These are phyloP conservation scores for Illadopsis cleaveri DNA, from an alignment of 2,113 vertebrate species.

Conservation along the genomic window DNA sequence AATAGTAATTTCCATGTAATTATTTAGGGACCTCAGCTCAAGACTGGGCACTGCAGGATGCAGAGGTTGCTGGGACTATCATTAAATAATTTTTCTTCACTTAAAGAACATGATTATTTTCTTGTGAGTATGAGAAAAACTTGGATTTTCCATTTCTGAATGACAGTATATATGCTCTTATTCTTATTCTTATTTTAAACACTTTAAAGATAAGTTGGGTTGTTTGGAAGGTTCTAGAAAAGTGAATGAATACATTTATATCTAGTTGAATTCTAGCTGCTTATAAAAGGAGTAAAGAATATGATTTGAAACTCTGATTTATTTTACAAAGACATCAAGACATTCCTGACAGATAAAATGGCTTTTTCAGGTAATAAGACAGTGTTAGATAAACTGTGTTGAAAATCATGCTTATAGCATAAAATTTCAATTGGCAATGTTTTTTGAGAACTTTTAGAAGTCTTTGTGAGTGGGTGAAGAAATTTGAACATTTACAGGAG, in stretches of 20 bases:
- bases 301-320: background rate
- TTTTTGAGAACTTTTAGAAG: background rate
- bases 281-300: background rate
- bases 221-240: background rate
- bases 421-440: background rate
- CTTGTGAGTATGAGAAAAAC: background rate
- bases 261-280: background rate
- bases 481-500: background rate
- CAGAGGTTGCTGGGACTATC: background rate
- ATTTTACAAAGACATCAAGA: background rate
- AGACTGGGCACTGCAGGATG: background rate
- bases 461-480: background rate
- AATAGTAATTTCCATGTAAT: background rate
- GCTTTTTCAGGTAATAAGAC: background rate
- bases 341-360: slow-evolving; percentile 2
- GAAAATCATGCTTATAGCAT: background rate
- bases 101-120: background rate
- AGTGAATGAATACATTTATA: background rate
- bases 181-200: background rate
- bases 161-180: background rate
- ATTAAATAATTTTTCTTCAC: background rate
- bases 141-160: background rate
- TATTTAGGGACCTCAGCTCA: background rate
- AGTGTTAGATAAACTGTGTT: background rate
- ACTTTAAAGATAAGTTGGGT: background rate